Evolutionary conservation across 1,140 invertebrate species (phyloP).

Genomic region (Apocrypta bakeri): DNA sequence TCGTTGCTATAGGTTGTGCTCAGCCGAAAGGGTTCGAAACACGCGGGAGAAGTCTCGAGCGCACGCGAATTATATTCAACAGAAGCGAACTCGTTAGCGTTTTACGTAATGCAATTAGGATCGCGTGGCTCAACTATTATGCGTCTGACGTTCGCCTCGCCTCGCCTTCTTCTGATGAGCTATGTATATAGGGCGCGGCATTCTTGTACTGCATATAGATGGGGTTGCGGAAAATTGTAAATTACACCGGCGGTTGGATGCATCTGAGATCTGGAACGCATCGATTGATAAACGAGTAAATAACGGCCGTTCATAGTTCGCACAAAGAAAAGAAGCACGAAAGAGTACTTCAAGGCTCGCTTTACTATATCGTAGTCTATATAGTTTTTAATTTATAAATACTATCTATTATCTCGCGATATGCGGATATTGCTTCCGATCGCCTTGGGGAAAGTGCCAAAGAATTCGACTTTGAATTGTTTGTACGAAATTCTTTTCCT

Average conservation of each 20-base stretch:
- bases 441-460: constrained; percentile 12
- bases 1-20: too few relatives aligned
- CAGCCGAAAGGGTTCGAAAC: background rate
- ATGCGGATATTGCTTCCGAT: constrained; percentile 21
- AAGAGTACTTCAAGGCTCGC: too few relatives aligned
- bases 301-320: too few relatives aligned
- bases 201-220: background rate
- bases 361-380: too few relatives aligned
- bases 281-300: too few relatives aligned
- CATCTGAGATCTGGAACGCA: too few relatives aligned
- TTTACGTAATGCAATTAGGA: constrained; percentile 64
- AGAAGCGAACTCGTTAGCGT: constrained; percentile 53
- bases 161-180: background rate
- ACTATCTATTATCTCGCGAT: constrained; percentile 53
- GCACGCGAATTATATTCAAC: background rate
- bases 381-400: constrained; percentile 56
- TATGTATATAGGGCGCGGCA: background rate
- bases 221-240: background rate
- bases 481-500: background rate
- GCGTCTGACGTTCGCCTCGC: background rate
- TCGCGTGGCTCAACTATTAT: constrained; percentile 39
- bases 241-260: too few relatives aligned
- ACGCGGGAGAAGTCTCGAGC: background rate
- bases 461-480: constrained; percentile 30
- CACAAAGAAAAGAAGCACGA: too few relatives aligned